Conservation (phyloP, 1,140 invertebrate species). For the Homalodisca vitripennis region DNA sequence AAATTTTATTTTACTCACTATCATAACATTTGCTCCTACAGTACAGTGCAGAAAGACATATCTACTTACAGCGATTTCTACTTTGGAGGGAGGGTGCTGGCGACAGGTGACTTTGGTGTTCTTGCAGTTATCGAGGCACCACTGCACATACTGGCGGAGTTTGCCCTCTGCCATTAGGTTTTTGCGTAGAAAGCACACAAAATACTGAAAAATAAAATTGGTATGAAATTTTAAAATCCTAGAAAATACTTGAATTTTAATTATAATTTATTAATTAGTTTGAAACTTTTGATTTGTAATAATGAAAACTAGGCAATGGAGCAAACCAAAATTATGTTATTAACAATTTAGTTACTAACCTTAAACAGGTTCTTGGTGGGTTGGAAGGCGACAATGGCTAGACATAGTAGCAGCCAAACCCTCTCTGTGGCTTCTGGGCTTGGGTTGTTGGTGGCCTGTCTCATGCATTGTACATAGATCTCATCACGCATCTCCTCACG, state of each 20-base stretch:
- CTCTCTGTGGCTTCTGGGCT: conserved; percentile 51
- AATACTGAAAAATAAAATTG: conserved; percentile 62
- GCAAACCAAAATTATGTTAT: no score
- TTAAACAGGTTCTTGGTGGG: conserved; percentile 84
- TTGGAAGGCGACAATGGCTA: conserved; percentile 88
- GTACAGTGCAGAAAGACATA: no score
- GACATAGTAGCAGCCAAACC: conserved; percentile 86
- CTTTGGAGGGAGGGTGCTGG: conserved; percentile 83
- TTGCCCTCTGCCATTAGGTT: conserved; percentile 68
- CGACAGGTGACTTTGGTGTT: conserved; percentile 79
- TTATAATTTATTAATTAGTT: no score
- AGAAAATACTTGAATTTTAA: no score
- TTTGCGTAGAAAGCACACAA: conserved; percentile 75
- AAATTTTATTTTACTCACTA: no score
- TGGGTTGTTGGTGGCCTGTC: conserved; percentile 63
- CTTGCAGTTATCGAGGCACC: conserved; percentile 91
- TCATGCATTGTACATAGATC: conserved; percentile 84
- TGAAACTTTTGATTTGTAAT: no score
- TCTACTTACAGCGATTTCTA: conserved; percentile 86
- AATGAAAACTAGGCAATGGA: no score
- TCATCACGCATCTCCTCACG: conserved; percentile 87
- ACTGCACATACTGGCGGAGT: conserved; percentile 84
- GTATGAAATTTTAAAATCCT: no score
- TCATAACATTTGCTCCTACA: no score
- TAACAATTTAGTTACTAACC: no score